Conservation (phyloP, 2,797 vertebrate species). For the Vespertilio murinus region DNA sequence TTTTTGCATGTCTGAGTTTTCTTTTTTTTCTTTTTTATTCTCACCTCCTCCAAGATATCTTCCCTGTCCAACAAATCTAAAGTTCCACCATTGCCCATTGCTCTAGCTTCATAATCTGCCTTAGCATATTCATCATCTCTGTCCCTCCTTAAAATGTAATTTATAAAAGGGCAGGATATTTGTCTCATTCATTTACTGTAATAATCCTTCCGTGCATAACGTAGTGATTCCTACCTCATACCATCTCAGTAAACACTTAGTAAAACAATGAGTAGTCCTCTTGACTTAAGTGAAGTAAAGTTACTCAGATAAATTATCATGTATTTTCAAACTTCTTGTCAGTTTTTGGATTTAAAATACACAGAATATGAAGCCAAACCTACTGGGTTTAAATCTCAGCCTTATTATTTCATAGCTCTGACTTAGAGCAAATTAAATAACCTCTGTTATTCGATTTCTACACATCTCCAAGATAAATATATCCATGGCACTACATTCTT, state of each 20-base stretch:
- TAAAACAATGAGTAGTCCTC: neutral
- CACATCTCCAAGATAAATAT: neutral
- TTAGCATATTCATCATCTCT: neutral
- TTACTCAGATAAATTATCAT: neutral
- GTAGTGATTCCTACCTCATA: neutral
- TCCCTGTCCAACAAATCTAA: neutral
- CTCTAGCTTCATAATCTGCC: neutral
- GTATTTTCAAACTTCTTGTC: neutral
- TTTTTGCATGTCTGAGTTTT: neutral
- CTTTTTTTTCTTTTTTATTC: neutral
- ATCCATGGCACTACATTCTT: neutral
- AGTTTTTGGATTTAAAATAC: slow-evolving; percentile 8
- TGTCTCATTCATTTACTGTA: neutral
- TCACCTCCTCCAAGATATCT: neutral
- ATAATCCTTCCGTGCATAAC: neutral
- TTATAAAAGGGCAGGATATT: neutral
- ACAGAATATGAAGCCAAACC: neutral
- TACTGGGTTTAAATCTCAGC: neutral
- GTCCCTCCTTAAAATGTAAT: neutral
- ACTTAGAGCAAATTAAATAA: neutral
- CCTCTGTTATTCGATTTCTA: neutral
- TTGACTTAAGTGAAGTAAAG: neutral
- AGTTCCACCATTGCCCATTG: neutral
- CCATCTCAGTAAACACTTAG: neutral
- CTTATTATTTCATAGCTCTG: neutral